Conservation (phyloP, 2,113 vertebrate species). For the Tragelaphus strepsiceros region DNA sequence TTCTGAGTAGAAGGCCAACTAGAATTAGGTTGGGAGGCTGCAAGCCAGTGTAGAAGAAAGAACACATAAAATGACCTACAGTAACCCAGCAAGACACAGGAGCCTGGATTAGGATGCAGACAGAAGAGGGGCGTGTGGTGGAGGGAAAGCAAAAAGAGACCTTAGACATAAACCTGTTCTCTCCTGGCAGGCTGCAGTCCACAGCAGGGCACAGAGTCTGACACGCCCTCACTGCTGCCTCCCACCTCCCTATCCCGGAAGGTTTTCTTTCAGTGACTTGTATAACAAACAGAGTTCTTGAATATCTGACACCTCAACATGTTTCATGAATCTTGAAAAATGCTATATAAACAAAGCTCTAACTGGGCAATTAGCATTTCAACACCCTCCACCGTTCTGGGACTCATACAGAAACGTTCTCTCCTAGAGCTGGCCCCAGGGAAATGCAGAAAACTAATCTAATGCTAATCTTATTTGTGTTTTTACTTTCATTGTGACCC, state of each 20-base stretch:
- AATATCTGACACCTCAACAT: constrained; percentile 1
- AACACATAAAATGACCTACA: not conserved
- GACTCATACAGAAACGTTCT: not conserved
- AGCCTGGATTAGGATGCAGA: not conserved
- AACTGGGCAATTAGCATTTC: not conserved
- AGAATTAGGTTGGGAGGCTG: not conserved
- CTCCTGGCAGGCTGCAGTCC: not conserved
- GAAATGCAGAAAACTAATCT: not conserved
- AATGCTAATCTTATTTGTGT: not conserved
- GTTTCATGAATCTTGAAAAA: not conserved
- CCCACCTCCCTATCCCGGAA: not conserved
- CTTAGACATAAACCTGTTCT: not conserved
- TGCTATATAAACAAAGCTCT: constrained; percentile 3
- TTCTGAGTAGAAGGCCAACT: not conserved
- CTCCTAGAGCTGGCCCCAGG: not conserved
- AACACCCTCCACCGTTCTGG: not conserved
- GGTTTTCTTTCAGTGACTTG: not conserved
- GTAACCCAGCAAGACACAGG: not conserved
- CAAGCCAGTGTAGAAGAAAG: not conserved
- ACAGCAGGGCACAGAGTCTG: not conserved
- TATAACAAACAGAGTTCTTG: constrained; percentile 11
- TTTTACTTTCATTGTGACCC: not conserved
- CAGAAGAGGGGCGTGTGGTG: not conserved
- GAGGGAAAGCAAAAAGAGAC: not conserved
- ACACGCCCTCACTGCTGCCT: rapidly evolving